Conservation (phyloP, 2,113 vertebrate genomes). For the Tautogolabrus adspersus region DNA sequence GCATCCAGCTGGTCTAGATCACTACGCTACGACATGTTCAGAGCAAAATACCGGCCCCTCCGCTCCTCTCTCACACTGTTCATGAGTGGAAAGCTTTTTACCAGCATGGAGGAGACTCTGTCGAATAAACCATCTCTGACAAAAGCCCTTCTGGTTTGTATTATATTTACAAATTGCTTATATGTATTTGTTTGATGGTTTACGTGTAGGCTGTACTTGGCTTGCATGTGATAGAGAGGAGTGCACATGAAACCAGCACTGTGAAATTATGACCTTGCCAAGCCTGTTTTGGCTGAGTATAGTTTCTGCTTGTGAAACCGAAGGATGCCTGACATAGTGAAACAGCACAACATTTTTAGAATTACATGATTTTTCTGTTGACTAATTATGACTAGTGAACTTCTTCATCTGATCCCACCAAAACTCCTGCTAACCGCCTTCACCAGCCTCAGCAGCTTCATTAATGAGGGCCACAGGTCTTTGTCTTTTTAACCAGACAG, state of each 20-base stretch:
- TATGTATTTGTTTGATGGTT: conserved; percentile 12
- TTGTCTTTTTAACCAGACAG: conserved; percentile 40
- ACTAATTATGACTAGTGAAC: not conserved
- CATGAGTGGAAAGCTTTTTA: conserved; percentile 58
- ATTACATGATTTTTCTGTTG: not conserved
- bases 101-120: conserved; percentile 34
- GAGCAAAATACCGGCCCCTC: conserved; percentile 73
- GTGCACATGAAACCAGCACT: conserved; percentile 60
- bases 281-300: conserved; percentile 71
- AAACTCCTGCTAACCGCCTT: not conserved
- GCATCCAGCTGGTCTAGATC: conserved; percentile 88
- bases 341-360: conserved; percentile 13
- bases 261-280: conserved; percentile 65
- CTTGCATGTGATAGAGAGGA: conserved; percentile 6
- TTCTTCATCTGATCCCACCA: not conserved
- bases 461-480: conserved; percentile 26
- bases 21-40: conserved; percentile 70
- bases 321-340: conserved; percentile 57
- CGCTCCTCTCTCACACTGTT: conserved; percentile 59
- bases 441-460: conserved; percentile 23
- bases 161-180: conserved; percentile 6
- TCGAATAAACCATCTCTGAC: conserved; percentile 45
- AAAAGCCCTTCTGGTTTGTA: not conserved
- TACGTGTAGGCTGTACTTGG: not conserved
- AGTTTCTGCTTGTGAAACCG: conserved; percentile 71